Percentiles rank a stretch among this genome's conserved stretches.
phyloP scores from a whole-genome alignment of 1,140 invertebrate genomes.

The Atta texana region DNA sequence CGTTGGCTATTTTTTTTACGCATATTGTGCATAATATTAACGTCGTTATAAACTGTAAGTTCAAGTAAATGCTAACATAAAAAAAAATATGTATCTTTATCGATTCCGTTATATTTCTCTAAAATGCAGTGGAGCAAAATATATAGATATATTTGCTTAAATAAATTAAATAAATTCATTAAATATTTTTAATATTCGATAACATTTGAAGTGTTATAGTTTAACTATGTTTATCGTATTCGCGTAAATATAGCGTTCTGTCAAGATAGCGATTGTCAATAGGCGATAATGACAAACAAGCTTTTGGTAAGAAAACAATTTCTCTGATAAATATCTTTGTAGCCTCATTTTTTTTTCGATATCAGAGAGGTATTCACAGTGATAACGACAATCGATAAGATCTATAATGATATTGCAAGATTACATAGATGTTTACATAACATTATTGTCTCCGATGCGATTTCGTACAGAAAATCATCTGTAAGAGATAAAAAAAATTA shows the following conservation, averaged over 20 bases:
- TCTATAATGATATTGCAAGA: background rate
- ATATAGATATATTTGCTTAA: too few relatives aligned
- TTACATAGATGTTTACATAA: background rate
- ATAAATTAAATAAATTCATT: too few relatives aligned
- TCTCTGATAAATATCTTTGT: conserved; percentile 12
- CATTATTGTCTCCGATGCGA: background rate
- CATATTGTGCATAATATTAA: background rate
- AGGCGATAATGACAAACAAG: background rate
- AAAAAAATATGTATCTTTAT: background rate
- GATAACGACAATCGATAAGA: conserved; percentile 36
- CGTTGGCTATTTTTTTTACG: background rate
- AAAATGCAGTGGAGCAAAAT: too few relatives aligned
- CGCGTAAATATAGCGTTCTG: conserved; percentile 5
- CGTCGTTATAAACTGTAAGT: background rate
- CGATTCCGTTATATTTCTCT: too few relatives aligned
- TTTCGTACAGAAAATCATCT: background rate
- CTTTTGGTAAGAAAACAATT: conserved; percentile 10
- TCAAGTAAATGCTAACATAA: background rate
- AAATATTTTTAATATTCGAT: background rate
- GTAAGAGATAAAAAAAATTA: background rate
- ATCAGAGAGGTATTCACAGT: background rate
- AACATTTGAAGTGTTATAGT: background rate
- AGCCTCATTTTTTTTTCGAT: conserved; percentile 14
- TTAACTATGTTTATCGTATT: background rate
- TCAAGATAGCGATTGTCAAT: conserved; percentile 32